Conservation (phyloP, 2,888 invertebrate species). For the Athripsodes cinereus region DNA sequence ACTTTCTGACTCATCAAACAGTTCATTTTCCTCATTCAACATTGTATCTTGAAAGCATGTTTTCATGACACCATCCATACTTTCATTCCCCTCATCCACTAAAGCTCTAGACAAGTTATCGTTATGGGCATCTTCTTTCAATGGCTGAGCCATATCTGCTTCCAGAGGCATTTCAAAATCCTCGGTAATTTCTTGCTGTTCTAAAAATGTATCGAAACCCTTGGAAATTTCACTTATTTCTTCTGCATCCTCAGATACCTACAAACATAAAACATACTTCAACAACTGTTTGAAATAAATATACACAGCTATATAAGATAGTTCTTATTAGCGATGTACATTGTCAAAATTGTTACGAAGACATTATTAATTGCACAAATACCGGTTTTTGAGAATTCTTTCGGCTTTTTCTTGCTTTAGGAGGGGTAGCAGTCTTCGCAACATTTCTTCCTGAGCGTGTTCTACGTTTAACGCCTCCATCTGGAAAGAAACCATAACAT, state of each 20-base stretch:
- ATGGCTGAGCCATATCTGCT: neutral
- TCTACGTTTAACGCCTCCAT: slow-evolving; percentile 16
- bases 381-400: slow-evolving; percentile 20
- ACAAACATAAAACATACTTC: neutral
- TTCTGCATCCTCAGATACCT: slow-evolving; percentile 24
- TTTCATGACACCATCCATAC: slow-evolving; percentile 25
- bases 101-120: slow-evolving; percentile 17
- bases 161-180: slow-evolving; percentile 16
- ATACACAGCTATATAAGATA: too few species aligned
- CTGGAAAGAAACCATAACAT: too few species aligned
- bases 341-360: neutral
- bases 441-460: slow-evolving; percentile 18
- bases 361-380: neutral
- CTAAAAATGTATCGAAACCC: slow-evolving; percentile 21
- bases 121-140: slow-evolving; percentile 18
- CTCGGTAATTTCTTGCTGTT: slow-evolving; percentile 15
- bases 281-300: neutral
- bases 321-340: too few species aligned
- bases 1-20: slow-evolving; percentile 13
- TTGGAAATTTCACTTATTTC: slow-evolving; percentile 23
- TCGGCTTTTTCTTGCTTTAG: slow-evolving; percentile 9
- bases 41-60: slow-evolving; percentile 23
- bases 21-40: slow-evolving; percentile 9
- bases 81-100: slow-evolving; percentile 25
- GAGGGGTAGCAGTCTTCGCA: slow-evolving; percentile 5